phyloP scores from a whole-genome alignment of 2,888 invertebrate genomes.

The Orchesella flavescens region DNA sequence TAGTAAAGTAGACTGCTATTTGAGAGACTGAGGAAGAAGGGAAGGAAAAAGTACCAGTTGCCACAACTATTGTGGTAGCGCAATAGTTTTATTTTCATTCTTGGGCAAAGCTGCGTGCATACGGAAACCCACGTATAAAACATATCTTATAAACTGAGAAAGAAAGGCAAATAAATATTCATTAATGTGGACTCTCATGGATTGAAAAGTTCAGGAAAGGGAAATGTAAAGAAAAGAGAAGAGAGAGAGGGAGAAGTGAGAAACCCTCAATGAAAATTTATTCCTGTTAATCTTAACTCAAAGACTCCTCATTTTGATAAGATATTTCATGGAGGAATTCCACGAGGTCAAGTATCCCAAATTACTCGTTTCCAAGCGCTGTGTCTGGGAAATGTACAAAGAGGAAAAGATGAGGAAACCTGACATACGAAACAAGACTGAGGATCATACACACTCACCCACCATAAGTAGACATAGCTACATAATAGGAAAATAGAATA shows the following conservation, averaged over 20 bases:
- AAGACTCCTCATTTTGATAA: slow-evolving; percentile 56
- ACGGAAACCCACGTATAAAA: not conserved
- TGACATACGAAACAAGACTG: slow-evolving; percentile 51
- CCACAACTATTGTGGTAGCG: not conserved
- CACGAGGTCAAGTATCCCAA: slow-evolving; percentile 62
- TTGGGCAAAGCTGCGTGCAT: not conserved
- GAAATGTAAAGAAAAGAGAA: slow-evolving; percentile 30
- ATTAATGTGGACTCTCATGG: slow-evolving; percentile 69
- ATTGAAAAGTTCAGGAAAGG: slow-evolving; percentile 68
- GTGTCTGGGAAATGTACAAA: not conserved
- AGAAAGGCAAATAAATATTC: slow-evolving; percentile 70
- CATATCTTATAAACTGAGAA: slow-evolving; percentile 47
- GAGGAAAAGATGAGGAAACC: slow-evolving; percentile 23
- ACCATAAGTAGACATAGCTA: no score
- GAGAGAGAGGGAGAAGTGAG: slow-evolving; percentile 31
- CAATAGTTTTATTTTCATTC: not conserved
- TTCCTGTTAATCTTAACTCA: slow-evolving; percentile 66
- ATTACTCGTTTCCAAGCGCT: slow-evolving; percentile 6
- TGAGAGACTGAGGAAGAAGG: not conserved
- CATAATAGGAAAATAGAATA: no score
- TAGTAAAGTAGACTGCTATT: not conserved
- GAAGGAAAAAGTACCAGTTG: not conserved
- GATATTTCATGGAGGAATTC: slow-evolving; percentile 56
- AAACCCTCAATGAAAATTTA: slow-evolving; percentile 71
- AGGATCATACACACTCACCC: not conserved